A percentile compares a stretch with the other conserved stretches of the same genome.
phyloP scores from a whole-genome alignment of 2,113 vertebrate species.

The Sterna hirundo region DNA sequence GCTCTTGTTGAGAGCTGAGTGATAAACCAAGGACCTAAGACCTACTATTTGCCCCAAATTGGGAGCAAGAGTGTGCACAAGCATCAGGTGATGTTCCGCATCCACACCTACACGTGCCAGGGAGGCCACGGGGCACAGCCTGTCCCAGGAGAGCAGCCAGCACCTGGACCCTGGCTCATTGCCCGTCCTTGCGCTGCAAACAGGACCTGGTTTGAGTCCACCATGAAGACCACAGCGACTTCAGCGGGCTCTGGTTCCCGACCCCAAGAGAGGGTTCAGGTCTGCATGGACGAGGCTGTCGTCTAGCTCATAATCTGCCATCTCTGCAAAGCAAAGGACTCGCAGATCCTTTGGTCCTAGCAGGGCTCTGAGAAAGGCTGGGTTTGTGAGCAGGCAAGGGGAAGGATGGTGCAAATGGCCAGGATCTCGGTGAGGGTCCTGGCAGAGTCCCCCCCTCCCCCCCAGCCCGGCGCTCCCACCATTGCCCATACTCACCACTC shows the following conservation, averaged over 20 bases:
- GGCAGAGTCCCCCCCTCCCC: neutral
- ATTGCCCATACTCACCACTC: slow-evolving; percentile 72
- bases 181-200: neutral
- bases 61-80: neutral
- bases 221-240: neutral
- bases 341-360: neutral
- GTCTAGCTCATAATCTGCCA: neutral
- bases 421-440: neutral
- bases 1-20: neutral
- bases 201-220: neutral
- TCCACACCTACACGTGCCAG: neutral
- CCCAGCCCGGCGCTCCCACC: neutral
- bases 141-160: neutral
- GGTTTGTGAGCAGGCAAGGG: neutral
- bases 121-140: neutral
- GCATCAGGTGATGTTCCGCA: neutral
- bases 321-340: neutral
- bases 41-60: neutral
- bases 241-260: neutral
- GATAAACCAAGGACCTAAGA: neutral
- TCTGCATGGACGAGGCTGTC: neutral
- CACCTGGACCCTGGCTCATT: rapidly evolving
- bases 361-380: rapidly evolving
- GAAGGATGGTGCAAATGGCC: neutral
- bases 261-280: neutral